Conservation (phyloP, 2,888 invertebrate species). For the Drosophila peninsularis region DNA sequence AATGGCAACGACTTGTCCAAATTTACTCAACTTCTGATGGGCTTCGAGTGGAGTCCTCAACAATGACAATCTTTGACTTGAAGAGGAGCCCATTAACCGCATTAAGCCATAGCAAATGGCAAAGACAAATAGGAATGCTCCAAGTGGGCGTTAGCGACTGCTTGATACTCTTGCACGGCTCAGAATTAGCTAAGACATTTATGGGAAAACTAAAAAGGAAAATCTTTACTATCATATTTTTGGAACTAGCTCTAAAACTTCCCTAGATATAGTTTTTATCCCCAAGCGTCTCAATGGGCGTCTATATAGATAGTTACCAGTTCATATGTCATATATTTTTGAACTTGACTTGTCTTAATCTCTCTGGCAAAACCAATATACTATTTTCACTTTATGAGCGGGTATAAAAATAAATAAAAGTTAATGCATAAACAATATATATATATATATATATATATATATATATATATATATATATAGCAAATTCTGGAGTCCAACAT, state of each 20-base stretch:
- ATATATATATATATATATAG: not conserved
- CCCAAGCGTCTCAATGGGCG: too few species aligned
- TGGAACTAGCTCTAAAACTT: too few species aligned
- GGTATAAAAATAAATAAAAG: not conserved
- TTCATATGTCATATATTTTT: not conserved
- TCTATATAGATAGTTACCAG: too few species aligned
- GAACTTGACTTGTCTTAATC: too few species aligned
- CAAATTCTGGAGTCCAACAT: not conserved
- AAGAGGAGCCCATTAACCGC: conserved; percentile 51
- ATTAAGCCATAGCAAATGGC: conserved; percentile 28
- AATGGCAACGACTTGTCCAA: conserved; percentile 32
- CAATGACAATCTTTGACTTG: conserved; percentile 49
- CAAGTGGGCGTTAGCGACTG: not conserved
- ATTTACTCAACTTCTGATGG: conserved; percentile 40
- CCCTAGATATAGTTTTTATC: too few species aligned
- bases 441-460: not conserved
- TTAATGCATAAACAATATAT: not conserved
- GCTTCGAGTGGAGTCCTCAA: conserved; percentile 27
- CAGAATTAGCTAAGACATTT: not conserved
- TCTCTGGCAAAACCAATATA: not conserved
- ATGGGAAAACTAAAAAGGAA: not conserved
- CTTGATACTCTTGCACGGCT: not conserved
- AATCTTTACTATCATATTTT: too few species aligned
- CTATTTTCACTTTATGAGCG: not conserved
- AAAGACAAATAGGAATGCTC: conserved; percentile 2